Base-by-base conservation (phyloP, 2,113 vertebrate species). In the Rhinogobius similis region DNA sequence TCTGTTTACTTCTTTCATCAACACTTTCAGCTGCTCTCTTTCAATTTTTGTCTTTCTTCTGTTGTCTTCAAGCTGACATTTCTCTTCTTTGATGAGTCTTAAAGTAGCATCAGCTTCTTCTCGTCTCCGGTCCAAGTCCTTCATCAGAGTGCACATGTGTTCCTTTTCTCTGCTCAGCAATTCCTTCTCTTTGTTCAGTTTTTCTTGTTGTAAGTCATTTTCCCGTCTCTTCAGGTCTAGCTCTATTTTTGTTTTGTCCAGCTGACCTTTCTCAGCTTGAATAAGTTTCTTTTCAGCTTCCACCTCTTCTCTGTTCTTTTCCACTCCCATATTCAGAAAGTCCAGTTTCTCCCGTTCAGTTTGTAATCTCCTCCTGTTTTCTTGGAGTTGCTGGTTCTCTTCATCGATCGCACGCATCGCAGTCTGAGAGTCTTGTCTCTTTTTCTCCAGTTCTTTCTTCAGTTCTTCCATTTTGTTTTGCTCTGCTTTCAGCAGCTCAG, bases 371-470 rank as follows among this genome's bases (percentile, higher is more conserved):
- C 4, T 27, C 27, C 23, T 50, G 16, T 6, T 67, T n/a, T 38
- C 58, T 36, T 38, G 58, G 20, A 63, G 62, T 21, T 63, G 36
- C n/a, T 24, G 1, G 12, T 63, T 63, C 13, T 63, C 38, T 63
- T 43, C 38, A 6, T 24, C 14, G 26, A 46, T 65, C 21, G 14
- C 20, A 10, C 5, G 3, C 18, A 59, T 32, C 13, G 68, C 20
- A 11, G 53, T 29, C 29, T 74, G 52, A 0, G 58, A 29, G 24
- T 72, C 62, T 67, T 81, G 13, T 67, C 65, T 65, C 43, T 75
- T 11, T 20, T 53, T 48, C 4, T 58, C 70, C 1, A 78, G 24
- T 23, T 69, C 11, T 1, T 64, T 62, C 55, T 16, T 76, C 8
- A 65, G 10, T 1, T 13, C 20, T 21, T 74, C 23, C 10, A 83